Base-by-base conservation (phyloP, 1,140 invertebrate species). In the Bombus waltoni region DNA sequence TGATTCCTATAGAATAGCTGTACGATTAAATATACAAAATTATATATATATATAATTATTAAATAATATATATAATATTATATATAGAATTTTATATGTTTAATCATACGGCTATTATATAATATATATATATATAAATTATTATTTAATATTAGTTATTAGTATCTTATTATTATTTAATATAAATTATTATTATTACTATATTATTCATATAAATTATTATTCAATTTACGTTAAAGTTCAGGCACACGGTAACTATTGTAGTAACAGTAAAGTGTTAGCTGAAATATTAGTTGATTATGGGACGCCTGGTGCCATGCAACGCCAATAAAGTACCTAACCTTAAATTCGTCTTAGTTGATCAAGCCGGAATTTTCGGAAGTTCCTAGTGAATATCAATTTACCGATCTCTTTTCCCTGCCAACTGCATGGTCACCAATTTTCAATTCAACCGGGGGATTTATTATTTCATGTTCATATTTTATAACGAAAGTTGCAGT, bases 261-360 rank as follows among this genome's bases (percentile, higher is more conserved):
- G 15, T 47, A 28, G 6, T 35, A 81, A 59, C 70, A 53, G 44
- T 74, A 74, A 71, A 59, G 22, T 15, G 22, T n/a, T 65, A 44
- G 53, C 40, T 28, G 9, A 22, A 62, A 44, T 40, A 15, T 47
- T 47, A 47, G 44, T 0, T 18, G 53, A 38, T 62, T 32, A 62
- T 81, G 40, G 40, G 22, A 28, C 2, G 40, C 8, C 11, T 18
- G 15, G n/a, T 32, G 25, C 53, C 53, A 81, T 35, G 25, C 15
- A 74, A 74, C 25, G 25, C 40, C 80, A 74, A 74, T 81, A 81
- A 81, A 74, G n/a, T 44, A 32, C 40, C 32, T 81, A 40, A 74
- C 32, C 42, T 32, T 65, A 75, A 75, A 76, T 75, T 83, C 57
- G 47, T 1, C 15, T 47, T 47, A 15, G 15, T 47, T 22, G 38